Evolutionary conservation across 2,113 vertebrate genomes (phyloP), one percentile per base, ranked within the genome.

Genomic region (Gnathonemus echidnorhynchus): DNA sequence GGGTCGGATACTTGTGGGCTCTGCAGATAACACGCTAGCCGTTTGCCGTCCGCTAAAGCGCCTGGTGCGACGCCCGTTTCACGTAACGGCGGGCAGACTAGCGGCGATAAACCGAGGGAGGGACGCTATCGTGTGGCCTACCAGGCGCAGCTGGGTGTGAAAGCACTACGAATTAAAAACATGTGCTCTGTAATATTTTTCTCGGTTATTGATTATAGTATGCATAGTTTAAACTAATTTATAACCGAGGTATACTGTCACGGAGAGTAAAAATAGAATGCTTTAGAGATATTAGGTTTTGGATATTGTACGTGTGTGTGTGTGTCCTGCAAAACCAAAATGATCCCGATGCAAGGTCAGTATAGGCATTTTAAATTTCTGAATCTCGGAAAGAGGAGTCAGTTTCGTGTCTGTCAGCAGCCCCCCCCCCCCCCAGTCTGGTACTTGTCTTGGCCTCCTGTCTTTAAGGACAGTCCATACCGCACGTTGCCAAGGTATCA

Each of bases 31-130:
- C 11, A 49, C 84, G 48, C 46, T 50, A 1, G 10, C 48, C 45
- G 15, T 49, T 46, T 6, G 42, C 84, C 46, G 88, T 89, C 90
- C 89, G 84, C 91, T 87, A 88, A 92, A 92, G 45, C 42, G 53
- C 53, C 15, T 56, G 53, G 53, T 56, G 21, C 53, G 88, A 62
- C 27, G 31, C 90, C 90, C 93, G 87, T 88, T 88, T 86, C n/a
- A 42, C 6, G 3, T 31, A 52, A 50, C 49, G n/a, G 48, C 15
- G 5, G 13, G 1, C n/a, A 70, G 62, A 70, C 42, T 4, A n/a
- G 7, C 21, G 3, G 42, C 10, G 24, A 27, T 24, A 49, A n/a
- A 27, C 35, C 17, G 9, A 17, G 35, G 35, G 13, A 42, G 74
- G 35, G 15, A 6, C 35, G 5, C 74, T 80, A 7, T 17, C 8